These are phyloP conservation scores for Otis tarda DNA, from an alignment of 2,113 vertebrate species.

Conservation along the genomic window DNA sequence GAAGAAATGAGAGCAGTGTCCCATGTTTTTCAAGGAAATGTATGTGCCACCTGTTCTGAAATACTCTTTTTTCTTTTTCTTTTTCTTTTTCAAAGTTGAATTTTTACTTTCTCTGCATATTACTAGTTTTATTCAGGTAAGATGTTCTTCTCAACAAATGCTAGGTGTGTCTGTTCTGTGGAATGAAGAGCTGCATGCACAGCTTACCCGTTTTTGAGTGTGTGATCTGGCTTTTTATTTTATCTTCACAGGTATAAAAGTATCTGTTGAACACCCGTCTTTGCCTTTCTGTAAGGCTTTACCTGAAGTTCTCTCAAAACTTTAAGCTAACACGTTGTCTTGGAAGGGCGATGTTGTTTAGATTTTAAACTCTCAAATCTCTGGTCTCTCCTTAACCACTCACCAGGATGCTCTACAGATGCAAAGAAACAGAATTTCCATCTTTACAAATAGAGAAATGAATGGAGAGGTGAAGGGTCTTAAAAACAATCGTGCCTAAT, in stretches of 20 bases:
- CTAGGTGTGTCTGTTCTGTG: rapidly evolving
- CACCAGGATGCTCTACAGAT: neutral
- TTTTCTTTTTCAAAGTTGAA: neutral
- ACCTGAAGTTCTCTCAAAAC: neutral
- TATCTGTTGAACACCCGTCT: neutral
- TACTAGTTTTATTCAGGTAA: neutral
- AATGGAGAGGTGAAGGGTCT: neutral
- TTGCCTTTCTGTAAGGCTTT: neutral
- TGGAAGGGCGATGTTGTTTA: neutral
- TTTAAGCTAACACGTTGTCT: neutral
- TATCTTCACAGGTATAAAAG: neutral
- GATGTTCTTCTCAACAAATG: neutral
- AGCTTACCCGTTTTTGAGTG: neutral
- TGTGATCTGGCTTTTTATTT: neutral
- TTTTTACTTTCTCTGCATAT: neutral
- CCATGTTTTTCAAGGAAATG: neutral
- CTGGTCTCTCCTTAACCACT: neutral
- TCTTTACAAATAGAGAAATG: neutral
- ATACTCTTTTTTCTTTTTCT: neutral
- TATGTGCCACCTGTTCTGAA: neutral
- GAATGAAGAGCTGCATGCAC: neutral
- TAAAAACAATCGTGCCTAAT: neutral
- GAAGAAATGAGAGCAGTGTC: neutral
- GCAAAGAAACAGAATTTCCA: neutral
- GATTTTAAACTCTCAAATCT: neutral